Evolutionary conservation across 2,797 vertebrate genomes (phyloP).

Genomic region (Melanotaenia nigrans): DNA sequence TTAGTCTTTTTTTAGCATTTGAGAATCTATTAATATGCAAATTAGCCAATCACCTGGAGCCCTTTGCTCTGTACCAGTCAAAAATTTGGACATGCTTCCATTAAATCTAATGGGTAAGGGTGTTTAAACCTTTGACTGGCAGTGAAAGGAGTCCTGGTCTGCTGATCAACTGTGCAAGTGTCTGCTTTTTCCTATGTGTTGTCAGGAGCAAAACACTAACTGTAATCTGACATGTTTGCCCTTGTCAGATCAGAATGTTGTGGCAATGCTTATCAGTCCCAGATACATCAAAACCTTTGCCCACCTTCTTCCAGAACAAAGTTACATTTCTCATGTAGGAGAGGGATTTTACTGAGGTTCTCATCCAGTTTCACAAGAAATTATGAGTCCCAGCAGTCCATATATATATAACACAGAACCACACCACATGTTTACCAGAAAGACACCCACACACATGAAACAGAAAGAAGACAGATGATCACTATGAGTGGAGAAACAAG

Average conservation of each 20-base stretch:
- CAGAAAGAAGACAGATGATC: neutral
- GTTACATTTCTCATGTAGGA: neutral
- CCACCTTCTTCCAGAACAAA: neutral
- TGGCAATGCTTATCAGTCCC: neutral
- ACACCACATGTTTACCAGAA: neutral
- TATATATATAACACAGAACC: neutral
- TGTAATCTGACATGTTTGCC: neutral
- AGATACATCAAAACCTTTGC: neutral
- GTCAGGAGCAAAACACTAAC: neutral
- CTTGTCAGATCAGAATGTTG: neutral
- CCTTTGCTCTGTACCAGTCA: neutral
- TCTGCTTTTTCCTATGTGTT: neutral
- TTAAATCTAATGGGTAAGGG: neutral
- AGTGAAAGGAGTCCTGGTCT: neutral
- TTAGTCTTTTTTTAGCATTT: neutral
- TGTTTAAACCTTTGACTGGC: neutral
- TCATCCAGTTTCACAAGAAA: neutral
- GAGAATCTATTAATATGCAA: neutral
- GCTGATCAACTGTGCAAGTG: neutral
- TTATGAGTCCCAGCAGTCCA: neutral
- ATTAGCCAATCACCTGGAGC: neutral
- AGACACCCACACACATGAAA: neutral
- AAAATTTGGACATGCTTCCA: too few relatives aligned
- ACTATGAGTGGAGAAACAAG: neutral
- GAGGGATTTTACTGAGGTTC: neutral